phyloP scores from a whole-genome alignment of 2,113 vertebrate species.

The Eubucco bourcierii region DNA sequence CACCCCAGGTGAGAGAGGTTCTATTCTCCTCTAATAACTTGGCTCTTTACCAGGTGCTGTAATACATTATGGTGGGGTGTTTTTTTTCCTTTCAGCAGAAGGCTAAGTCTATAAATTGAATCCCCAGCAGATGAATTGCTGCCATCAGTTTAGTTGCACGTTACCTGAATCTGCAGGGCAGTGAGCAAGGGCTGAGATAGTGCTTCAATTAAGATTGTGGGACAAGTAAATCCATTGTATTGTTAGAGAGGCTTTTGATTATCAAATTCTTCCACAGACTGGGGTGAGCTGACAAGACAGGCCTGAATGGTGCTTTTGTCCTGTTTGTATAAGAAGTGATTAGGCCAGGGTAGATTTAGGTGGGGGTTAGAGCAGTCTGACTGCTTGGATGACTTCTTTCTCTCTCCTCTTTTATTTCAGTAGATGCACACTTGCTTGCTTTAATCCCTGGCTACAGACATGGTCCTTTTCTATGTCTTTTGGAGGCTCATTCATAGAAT shows the following conservation, averaged over 20 bases:
- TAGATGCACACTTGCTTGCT: neutral
- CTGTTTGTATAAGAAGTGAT: neutral
- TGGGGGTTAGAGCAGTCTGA: neutral
- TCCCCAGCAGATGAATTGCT: conserved; percentile 35
- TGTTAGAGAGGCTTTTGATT: neutral
- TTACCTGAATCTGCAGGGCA: conserved; percentile 38
- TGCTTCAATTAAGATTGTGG: conserved; percentile 22
- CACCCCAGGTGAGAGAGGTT: conserved; percentile 26
- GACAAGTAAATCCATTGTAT: conserved; percentile 6
- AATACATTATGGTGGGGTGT: neutral
- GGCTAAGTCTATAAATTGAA: conserved; percentile 45
- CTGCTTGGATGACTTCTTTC: neutral
- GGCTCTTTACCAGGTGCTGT: conserved; percentile 43
- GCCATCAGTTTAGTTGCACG: conserved; percentile 21
- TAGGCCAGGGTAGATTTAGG: neutral
- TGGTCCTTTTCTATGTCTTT: neutral
- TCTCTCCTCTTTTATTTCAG: neutral
- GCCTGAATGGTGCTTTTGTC: neutral
- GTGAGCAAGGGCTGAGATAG: neutral
- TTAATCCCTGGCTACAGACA: neutral
- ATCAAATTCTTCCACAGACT: neutral
- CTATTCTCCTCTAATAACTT: conserved; percentile 43
- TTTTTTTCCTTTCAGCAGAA: conserved; percentile 3
- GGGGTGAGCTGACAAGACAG: neutral
- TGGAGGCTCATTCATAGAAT: neutral